A percentile compares a stretch with the other conserved stretches of the same genome.
These are phyloP conservation scores for Saxidomus purpurata DNA, from an alignment of 1,140 invertebrate genomes.

Conservation along the genomic window DNA sequence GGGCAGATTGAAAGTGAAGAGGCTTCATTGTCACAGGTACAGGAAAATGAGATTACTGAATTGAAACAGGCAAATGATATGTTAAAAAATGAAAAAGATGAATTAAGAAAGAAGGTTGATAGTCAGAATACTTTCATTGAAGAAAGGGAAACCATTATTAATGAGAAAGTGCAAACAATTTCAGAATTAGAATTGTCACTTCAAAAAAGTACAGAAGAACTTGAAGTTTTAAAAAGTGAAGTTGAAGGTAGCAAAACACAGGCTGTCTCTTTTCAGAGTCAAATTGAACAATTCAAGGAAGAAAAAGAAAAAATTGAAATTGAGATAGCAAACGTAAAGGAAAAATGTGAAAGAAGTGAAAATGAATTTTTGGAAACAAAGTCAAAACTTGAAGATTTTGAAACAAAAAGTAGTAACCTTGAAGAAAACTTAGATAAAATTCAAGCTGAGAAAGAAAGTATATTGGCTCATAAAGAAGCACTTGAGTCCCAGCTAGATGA, in stretches of 20 bases:
- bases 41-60: conserved; percentile 66
- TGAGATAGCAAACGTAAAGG: background rate
- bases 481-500: conserved; percentile 18
- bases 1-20: conserved; percentile 72
- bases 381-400: background rate
- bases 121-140: background rate
- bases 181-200: background rate
- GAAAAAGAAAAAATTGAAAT: conserved; percentile 24
- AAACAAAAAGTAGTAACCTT: background rate
- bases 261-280: background rate
- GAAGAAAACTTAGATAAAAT: conserved; percentile 5
- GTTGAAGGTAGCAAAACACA: background rate
- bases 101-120: conserved; percentile 10
- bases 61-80: conserved; percentile 72
- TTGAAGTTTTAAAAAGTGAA: conserved; percentile 20
- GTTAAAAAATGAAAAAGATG: conserved; percentile 43
- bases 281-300: background rate
- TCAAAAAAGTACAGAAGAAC: background rate
- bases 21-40: conserved; percentile 52
- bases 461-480: background rate
- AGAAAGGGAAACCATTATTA: background rate
- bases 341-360: conserved; percentile 12
- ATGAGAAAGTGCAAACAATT: background rate
- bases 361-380: conserved; percentile 5
- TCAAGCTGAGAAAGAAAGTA: background rate